Evolutionary conservation across 1,140 invertebrate species (phyloP).

Genomic region (Lepidurus packardi): DNA sequence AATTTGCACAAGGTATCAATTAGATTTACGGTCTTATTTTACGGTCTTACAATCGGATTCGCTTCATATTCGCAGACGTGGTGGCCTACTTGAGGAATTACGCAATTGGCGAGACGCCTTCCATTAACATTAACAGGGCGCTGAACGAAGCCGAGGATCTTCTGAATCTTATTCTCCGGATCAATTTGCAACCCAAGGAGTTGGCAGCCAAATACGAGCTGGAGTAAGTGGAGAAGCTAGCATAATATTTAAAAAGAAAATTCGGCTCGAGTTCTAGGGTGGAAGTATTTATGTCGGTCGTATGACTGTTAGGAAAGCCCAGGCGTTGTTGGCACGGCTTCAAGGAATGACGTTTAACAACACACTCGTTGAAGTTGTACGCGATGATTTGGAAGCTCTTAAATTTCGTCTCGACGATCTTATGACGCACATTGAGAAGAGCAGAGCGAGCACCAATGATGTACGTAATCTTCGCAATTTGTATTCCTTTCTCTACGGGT

Average conservation of each 20-base stretch:
- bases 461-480: conserved; percentile 12
- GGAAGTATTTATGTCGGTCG: neutral
- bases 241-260: neutral
- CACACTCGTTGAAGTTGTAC: conserved; percentile 8
- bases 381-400: conserved; percentile 31
- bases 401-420: conserved; percentile 30
- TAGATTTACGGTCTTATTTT: no score
- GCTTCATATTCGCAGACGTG: conserved; percentile 36
- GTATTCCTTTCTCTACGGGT: neutral
- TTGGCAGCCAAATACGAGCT: conserved; percentile 24
- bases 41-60: neutral
- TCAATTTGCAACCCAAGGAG: conserved; percentile 24
- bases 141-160: conserved; percentile 35
- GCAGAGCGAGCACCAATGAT: conserved; percentile 14
- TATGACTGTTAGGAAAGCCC: conserved; percentile 1
- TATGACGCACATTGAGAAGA: conserved; percentile 26
- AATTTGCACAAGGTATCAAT: neutral
- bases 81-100: conserved; percentile 41
- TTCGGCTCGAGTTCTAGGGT: neutral
- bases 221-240: conserved; percentile 24
- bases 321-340: neutral
- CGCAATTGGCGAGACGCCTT: conserved; percentile 39
- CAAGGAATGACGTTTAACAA: conserved; percentile 12
- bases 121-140: conserved; percentile 34
- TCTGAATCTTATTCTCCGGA: conserved; percentile 17